Evolutionary conservation across 2,888 invertebrate species (phyloP), one percentile per base, ranked within the genome.

Genomic region (Leucoptera coffeella): DNA sequence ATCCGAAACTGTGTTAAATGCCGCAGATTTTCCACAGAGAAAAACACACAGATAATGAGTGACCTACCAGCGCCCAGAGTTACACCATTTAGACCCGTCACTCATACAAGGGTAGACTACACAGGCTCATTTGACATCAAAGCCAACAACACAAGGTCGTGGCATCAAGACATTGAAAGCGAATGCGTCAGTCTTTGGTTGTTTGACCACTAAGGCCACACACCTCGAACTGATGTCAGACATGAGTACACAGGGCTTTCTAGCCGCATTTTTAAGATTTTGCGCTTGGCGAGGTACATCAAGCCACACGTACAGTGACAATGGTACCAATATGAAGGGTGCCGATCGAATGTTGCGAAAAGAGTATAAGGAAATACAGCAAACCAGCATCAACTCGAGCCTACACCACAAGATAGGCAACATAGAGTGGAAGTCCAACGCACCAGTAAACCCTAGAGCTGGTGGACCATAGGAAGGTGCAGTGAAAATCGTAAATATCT

Each of bases 251-350:
- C 14, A 15, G 13, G 14, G 24, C 5, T 28, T 28, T 12, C 12
- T 28, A 8, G 28, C 28, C 9, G 28, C 28, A 6, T 23, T 28
- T 9, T 13, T 14, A 15, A 23, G 28, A n/a, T 12, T 28, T 12
- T n/a, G 12, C 13, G 23, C 28, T n/a, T 15, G 28, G 10, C 17
- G 28, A 9, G 28, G 28, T 6, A n/a, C 19, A 9, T 20, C 24
- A 17, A 11, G 4, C 2, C 24, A 28, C 10, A 5, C 24, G 5
- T 28, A 20, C 8, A 28, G 17, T 9, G 28, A 28, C 20, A 10
- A 24, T 11, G 41, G 39, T 2, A 30, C 25, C 1, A 41, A 40
- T 23, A 40, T 43, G 13, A 29, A 38, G 4, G 38, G 36, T 9
- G 39, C 41, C 4, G 19, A 10, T 3, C 8, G 12, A 14, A 3